phyloP scores from a whole-genome alignment of 2,888 invertebrate species.

The Hypomecis punctinalis region DNA sequence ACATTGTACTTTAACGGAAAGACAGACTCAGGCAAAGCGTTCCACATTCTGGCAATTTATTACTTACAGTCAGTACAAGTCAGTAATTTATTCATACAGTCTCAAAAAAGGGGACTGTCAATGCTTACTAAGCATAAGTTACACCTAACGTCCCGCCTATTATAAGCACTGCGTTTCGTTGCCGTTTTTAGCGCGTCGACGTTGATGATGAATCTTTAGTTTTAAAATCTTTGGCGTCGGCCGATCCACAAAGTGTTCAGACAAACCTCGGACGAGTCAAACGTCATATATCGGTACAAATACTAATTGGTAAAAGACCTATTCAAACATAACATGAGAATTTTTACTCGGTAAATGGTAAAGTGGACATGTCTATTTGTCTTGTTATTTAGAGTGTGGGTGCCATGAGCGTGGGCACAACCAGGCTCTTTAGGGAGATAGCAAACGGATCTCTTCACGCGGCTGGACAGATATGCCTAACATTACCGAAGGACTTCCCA shows the following conservation, averaged over 20 bases:
- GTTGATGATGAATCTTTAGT: too few species aligned
- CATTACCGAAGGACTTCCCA: constrained; percentile 5
- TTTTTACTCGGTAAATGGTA: constrained; percentile 83
- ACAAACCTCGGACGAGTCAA: constrained; percentile 65
- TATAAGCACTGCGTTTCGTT: too few species aligned
- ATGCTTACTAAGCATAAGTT: too few species aligned
- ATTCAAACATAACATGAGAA: constrained; percentile 82
- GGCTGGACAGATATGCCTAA: constrained; percentile 27
- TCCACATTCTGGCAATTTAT: too few species aligned
- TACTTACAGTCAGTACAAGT: too few species aligned
- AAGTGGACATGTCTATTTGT: constrained; percentile 82
- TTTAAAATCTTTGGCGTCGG: constrained; percentile 40
- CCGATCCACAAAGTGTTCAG: constrained; percentile 67
- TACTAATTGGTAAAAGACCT: constrained; percentile 84
- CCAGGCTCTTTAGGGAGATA: constrained; percentile 65
- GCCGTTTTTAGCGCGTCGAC: too few species aligned
- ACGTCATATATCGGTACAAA: constrained; percentile 80
- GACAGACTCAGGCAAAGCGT: too few species aligned
- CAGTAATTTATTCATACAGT: too few species aligned
- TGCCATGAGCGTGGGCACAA: constrained; percentile 74
- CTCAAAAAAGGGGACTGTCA: too few species aligned
- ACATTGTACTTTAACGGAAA: too few species aligned
- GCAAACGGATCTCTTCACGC: constrained; percentile 56
- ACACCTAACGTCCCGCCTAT: too few species aligned
- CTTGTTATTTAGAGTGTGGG: constrained; percentile 82